Evolutionary conservation across 92 coral and sea anemone genomes (phyloP), one percentile per base, ranked within the genome.

Genomic region (Pocillopora grandis): DNA sequence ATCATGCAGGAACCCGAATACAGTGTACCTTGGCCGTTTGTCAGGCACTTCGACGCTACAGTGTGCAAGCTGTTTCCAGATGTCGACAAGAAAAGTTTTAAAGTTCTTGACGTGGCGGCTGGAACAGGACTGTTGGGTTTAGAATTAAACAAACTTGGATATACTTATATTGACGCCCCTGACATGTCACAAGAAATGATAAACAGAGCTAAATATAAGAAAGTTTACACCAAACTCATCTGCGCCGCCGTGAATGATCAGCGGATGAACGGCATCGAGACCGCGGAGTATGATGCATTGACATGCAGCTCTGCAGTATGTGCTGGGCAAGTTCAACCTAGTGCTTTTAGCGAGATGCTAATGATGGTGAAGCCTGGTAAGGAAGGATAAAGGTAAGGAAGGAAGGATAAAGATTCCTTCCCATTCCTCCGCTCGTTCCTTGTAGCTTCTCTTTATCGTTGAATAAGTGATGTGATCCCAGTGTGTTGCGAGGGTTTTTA

Each of bases 91-190:
- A 14, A 35, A 35, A 17, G 37, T 2, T 5, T 70, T 15, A 70
- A 70, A 70, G n/a, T 83, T 12, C 69, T 83, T 75, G 87, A 83
- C 72, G 52, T 83, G 14, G 87, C 73, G 7, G 87, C 87, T 83
- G 87, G 87, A 56, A 83, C 87, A 59, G 87, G 87, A 6, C 31
- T 61, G 52, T 18, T 62, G 36, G 87, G 60, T 10, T 23, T 75
- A 9, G 87, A 83, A 68, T 72, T 83, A 14, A 59, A 74, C 62
- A 83, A 62, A 67, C 80, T 72, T 48, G 81, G 87, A 7, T 83
- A 72, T 76, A 8, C 15, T 37, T 73, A 75, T 67, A 62, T 83
- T 71, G 80, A 83, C 65, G 87, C 80, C 33, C 59, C 62, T 59
- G 87, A 83, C 71, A 37, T 73, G 61, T 83, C 81, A 58, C 58